Percentiles rank a stretch among this genome's conserved stretches.
Conservation (phyloP, 1,140 invertebrate species). For the Lepidurus apus region DNA sequence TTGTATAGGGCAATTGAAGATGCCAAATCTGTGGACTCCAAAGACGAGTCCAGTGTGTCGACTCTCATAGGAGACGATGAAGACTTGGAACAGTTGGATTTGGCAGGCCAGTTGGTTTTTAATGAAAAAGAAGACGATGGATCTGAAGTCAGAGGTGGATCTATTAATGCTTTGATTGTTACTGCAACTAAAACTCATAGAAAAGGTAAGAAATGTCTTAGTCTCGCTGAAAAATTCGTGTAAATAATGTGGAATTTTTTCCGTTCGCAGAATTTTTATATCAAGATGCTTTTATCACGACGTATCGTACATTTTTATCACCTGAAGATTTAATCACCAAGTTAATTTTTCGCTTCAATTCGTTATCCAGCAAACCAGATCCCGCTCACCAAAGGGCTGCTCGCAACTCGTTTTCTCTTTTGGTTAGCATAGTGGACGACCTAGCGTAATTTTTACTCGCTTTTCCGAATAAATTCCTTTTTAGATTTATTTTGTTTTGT, state of each 20-base stretch:
- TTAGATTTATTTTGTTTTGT: conserved; percentile 17
- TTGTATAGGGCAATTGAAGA: conserved; percentile 30
- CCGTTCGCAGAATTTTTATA: conserved; percentile 73
- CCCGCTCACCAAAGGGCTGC: conserved; percentile 69
- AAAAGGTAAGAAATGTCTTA: conserved; percentile 55
- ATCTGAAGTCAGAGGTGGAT: conserved; percentile 81
- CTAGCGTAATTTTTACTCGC: conserved; percentile 67
- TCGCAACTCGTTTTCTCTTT: conserved; percentile 76
- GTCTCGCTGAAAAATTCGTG: conserved; percentile 28
- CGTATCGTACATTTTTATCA: conserved; percentile 89
- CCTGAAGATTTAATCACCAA: conserved; percentile 83
- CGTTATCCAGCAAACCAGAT: conserved; percentile 56
- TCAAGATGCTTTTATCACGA: conserved; percentile 94
- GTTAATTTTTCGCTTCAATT: conserved; percentile 61
- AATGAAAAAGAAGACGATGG: conserved; percentile 74
- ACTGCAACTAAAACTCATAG: conserved; percentile 87
- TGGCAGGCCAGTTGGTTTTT: conserved; percentile 66
- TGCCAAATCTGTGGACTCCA: conserved; percentile 27
- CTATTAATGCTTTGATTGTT: conserved; percentile 84
- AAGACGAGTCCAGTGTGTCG: conserved; percentile 40
- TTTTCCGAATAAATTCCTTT: not conserved
- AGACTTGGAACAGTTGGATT: conserved; percentile 69
- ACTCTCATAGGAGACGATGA: conserved; percentile 39
- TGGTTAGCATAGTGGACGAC: conserved; percentile 87
- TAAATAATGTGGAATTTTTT: conserved; percentile 26